Conservation (phyloP, 2,797 vertebrate genomes). For the Ptychadena robeensis region DNA sequence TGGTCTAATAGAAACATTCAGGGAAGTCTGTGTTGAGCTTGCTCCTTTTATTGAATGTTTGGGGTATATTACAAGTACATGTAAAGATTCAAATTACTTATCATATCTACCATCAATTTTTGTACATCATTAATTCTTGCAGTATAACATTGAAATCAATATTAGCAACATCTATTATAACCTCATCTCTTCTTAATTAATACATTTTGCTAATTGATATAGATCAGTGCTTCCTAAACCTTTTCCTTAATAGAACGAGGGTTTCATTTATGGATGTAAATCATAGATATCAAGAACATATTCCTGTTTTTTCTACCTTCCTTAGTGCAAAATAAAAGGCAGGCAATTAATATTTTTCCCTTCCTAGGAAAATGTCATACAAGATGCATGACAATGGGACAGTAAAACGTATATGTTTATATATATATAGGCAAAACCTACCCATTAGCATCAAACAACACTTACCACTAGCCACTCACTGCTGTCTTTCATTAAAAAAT, state of each 20-base stretch:
- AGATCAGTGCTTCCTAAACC: not conserved
- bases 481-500: too few species aligned
- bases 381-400: not conserved
- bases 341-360: not conserved
- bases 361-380: not conserved
- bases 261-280: not conserved
- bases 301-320: not conserved
- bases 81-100: not conserved
- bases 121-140: not conserved
- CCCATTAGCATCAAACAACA: too few species aligned
- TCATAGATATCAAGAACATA: not conserved
- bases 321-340: not conserved
- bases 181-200: slow-evolving; percentile 12
- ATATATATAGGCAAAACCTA: too few species aligned
- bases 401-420: too few species aligned
- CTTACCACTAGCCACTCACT: too few species aligned
- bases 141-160: slow-evolving; percentile 1
- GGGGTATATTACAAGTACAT: not conserved
- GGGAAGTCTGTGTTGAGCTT: not conserved
- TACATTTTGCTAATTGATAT: not conserved
- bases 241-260: not conserved
- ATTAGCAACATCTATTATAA: slow-evolving; percentile 11
- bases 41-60: not conserved
- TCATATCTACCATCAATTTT: not conserved
- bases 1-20: not conserved